phyloP scores from a whole-genome alignment of 1,140 invertebrate species.

The Apolygus lucorum region DNA sequence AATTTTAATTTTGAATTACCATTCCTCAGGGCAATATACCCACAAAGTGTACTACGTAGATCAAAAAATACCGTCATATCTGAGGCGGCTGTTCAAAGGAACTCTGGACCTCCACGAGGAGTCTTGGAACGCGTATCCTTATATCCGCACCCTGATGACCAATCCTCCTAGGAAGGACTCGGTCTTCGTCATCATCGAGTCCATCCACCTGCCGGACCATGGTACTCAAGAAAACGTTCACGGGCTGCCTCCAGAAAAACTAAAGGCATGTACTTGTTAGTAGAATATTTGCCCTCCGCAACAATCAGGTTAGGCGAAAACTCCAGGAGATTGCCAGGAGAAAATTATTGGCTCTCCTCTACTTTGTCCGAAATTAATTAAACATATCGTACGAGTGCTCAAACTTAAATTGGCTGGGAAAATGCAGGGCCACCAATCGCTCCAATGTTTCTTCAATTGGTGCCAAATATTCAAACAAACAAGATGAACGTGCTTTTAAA shows the following conservation, averaged over 20 bases:
- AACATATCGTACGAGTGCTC: too few relatives aligned
- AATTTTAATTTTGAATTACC: background rate
- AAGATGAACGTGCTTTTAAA: too few relatives aligned
- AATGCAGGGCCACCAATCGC: too few relatives aligned
- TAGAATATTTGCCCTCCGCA: too few relatives aligned
- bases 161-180: constrained; percentile 88
- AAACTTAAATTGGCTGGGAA: too few relatives aligned
- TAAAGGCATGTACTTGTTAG: too few relatives aligned
- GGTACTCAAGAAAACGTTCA: constrained; percentile 97
- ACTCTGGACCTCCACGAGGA: constrained; percentile 95
- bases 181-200: constrained; percentile 95
- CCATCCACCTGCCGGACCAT: constrained; percentile 86
- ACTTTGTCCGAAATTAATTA: too few relatives aligned
- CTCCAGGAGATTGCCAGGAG: too few relatives aligned
- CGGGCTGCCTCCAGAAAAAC: constrained; percentile 67
- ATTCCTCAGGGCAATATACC: constrained; percentile 92
- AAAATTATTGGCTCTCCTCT: too few relatives aligned
- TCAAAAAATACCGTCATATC: constrained; percentile 83
- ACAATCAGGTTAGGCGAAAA: too few relatives aligned
- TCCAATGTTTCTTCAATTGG: too few relatives aligned
- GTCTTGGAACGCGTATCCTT: constrained; percentile 99
- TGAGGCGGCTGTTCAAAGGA: constrained; percentile 85
- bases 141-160: constrained; percentile 92
- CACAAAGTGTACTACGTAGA: constrained; percentile 96
- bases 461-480: too few relatives aligned